A percentile compares a stretch with the other conserved stretches of the same genome.
phyloP scores from a whole-genome alignment of 2,113 vertebrate genomes.

The Todiramphus chloris region DNA sequence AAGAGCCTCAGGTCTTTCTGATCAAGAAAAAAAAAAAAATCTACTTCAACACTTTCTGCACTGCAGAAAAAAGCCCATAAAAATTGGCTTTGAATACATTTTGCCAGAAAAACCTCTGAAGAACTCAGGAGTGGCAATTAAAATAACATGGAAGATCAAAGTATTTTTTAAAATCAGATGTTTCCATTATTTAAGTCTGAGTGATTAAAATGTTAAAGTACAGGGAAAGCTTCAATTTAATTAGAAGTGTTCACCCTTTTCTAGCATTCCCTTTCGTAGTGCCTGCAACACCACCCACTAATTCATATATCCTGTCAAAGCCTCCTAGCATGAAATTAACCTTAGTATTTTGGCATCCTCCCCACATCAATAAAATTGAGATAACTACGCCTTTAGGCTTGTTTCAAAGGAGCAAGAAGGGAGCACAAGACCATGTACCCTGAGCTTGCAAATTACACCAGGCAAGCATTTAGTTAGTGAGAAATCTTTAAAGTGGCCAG shows the following conservation, averaged over 20 bases:
- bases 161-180: not conserved
- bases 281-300: not conserved
- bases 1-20: not conserved
- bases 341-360: not conserved
- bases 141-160: not conserved
- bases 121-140: not conserved
- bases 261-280: not conserved
- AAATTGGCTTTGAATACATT: not conserved
- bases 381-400: not conserved
- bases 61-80: not conserved
- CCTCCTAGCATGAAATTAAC: not conserved
- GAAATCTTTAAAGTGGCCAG: not conserved
- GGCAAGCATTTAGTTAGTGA: not conserved
- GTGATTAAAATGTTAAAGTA: not conserved
- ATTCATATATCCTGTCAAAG: not conserved
- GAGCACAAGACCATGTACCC: not conserved
- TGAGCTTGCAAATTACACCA: not conserved
- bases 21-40: not conserved
- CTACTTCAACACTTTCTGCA: not conserved
- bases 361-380: not conserved
- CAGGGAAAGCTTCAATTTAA: not conserved
- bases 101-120: not conserved
- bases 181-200: not conserved
- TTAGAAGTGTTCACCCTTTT: not conserved
- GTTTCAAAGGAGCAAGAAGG: not conserved